A percentile compares a stretch with the other conserved stretches of the same genome.
These are phyloP conservation scores for Oligia latruncula DNA, from an alignment of 2,888 invertebrate species.

Conservation along the genomic window DNA sequence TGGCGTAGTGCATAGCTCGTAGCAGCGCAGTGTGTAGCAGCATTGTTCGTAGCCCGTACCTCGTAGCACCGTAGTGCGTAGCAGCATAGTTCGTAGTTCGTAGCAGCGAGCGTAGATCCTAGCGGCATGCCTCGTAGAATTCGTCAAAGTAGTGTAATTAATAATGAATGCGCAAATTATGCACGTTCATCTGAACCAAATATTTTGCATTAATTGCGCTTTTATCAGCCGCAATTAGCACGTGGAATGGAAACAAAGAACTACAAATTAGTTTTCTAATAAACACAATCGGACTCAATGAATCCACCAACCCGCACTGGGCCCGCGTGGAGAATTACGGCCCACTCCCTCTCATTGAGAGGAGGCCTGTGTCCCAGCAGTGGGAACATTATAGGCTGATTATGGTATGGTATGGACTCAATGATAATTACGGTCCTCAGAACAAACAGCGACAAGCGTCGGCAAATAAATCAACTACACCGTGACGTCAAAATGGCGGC, in stretches of 20 bases:
- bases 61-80: neutral
- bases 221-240: neutral
- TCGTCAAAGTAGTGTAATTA: neutral
- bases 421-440: neutral
- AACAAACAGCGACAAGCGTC: neutral
- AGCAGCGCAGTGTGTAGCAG: neutral
- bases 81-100: neutral
- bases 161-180: neutral
- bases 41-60: too few species aligned
- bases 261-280: slow-evolving; percentile 12
- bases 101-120: neutral
- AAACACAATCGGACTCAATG: neutral
- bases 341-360: too few species aligned
- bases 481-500: neutral
- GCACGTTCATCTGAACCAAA: slow-evolving; percentile 1
- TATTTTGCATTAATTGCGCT: neutral
- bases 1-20: neutral
- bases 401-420: too few species aligned
- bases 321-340: too few species aligned
- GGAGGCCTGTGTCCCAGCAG: too few species aligned
- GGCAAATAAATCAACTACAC: slow-evolving; percentile 10
- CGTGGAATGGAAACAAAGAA: slow-evolving; percentile 6
- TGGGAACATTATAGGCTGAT: too few species aligned
- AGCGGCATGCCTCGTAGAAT: neutral
- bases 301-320: too few species aligned